Evolutionary conservation across 1,140 invertebrate genomes (phyloP).

Genomic region (Lasioglossum albipes): DNA sequence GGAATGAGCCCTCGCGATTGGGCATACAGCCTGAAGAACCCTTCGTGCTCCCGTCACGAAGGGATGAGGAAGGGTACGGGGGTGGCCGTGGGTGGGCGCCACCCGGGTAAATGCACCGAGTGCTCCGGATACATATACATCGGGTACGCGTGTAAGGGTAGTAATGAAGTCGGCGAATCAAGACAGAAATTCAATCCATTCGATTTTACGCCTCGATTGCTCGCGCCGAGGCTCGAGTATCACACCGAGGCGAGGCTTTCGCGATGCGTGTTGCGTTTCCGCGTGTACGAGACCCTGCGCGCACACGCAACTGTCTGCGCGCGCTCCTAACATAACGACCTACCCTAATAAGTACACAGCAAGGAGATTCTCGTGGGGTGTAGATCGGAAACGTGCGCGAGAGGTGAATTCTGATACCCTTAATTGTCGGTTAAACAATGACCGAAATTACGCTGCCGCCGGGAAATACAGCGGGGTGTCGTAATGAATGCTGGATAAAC

Average conservation of each 20-base stretch:
- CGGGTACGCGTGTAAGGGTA: slow-evolving; percentile 29
- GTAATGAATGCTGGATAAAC: too few relatives aligned
- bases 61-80: background rate
- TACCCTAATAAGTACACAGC: background rate
- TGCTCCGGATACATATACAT: slow-evolving; percentile 51
- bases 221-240: background rate
- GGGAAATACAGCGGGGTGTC: background rate
- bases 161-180: slow-evolving; percentile 73
- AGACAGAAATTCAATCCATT: slow-evolving; percentile 75
- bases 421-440: background rate
- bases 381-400: background rate
- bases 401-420: background rate
- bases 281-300: too few relatives aligned
- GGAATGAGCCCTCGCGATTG: slow-evolving; percentile 13
- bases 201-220: slow-evolving; percentile 73
- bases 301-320: too few relatives aligned
- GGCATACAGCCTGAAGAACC: slow-evolving; percentile 36
- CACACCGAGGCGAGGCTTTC: too few relatives aligned
- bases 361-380: background rate
- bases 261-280: background rate
- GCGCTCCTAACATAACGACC: background rate
- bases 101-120: slow-evolving; percentile 38
- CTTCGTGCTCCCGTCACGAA: slow-evolving; percentile 5
- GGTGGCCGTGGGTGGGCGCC: background rate
- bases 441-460: too few relatives aligned